Conservation (phyloP, 2,888 invertebrate species). For the Hydraecia micacea region DNA sequence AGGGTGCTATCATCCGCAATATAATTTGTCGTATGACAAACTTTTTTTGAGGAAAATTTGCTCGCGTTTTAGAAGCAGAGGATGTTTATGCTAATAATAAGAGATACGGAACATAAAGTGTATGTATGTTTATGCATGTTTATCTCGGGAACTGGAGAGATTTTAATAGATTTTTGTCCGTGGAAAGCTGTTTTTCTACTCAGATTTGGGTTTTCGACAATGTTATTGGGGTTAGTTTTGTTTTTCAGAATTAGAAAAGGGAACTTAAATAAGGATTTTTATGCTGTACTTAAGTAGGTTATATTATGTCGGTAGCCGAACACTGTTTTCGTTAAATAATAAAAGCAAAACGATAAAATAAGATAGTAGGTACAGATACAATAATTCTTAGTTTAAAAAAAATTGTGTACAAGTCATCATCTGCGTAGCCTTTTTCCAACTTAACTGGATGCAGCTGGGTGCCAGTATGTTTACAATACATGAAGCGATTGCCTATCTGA, state of each 20-base stretch:
- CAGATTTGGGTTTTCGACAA: background rate
- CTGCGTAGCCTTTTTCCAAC: background rate
- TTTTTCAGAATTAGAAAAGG: constrained; percentile 2
- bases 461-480: too few relatives aligned
- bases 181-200: constrained; percentile 11
- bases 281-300: background rate
- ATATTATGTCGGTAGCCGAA: background rate
- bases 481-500: background rate
- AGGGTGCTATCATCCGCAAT: constrained; percentile 44
- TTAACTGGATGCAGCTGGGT: background rate
- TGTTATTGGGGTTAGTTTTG: constrained; percentile 16
- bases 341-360: background rate
- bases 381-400: too few relatives aligned
- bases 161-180: constrained; percentile 55
- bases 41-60: constrained; percentile 63
- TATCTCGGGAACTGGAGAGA: constrained; percentile 53
- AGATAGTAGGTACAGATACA: too few relatives aligned
- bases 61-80: constrained; percentile 43
- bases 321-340: background rate
- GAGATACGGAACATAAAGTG: constrained; percentile 39
- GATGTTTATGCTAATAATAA: constrained; percentile 63
- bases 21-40: constrained; percentile 60
- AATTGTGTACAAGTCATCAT: background rate
- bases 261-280: background rate
- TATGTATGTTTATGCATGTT: constrained; percentile 53